Evolutionary conservation across 2,888 invertebrate genomes (phyloP), one percentile per base, ranked within the genome.

Genomic region (Caenorhabditis sp.): DNA sequence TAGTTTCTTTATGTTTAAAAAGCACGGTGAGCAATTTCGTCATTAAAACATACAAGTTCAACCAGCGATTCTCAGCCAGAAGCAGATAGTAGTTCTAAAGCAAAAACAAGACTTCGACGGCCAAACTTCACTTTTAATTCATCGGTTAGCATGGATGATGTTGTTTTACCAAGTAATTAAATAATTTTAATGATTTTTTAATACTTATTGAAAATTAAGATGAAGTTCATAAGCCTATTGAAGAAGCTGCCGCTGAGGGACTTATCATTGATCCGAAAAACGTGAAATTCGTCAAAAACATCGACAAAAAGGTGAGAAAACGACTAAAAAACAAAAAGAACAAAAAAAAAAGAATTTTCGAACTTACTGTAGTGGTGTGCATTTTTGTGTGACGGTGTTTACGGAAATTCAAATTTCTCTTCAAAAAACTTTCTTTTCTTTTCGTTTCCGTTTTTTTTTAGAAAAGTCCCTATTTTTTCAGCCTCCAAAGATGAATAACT

Each of bases 201-300:
- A 17, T 17, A 43, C 5, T 10, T 17, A 12, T 43, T 14, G 12
- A 14, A 52, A 17, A 21, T 52, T 21, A 20, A 52, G 52, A 52
- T 8, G 52, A 52, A 21, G 50, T 31, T 23, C 65, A 66, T 27
- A 62, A 70, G 54, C 49, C 65, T 17, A 54, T 66, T 17, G 43
- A 62, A 14, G 63, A 58, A 49, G 70, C 70, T 21, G 59, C 59
- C 4, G 53, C 61, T 14, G 70, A 66, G 50, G 70, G 70, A 21
- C 43, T 70, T 2, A 70, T 70, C 54, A 25, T 70, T 12, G 62
- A 70, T 31, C 70, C 70, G 10, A 38, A 61, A 10, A 31, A 52
- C 1, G 63, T 70, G 20, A 70, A 70, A 62, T 38, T 53, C 26
- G 65, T 54, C 23, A 58, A 61, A 43, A 66, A 65, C 43, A 56